A percentile compares a stretch with the other conserved stretches of the same genome.
phyloP scores from a whole-genome alignment of 2,888 invertebrate genomes.

The Nephrotoma appendiculata region DNA sequence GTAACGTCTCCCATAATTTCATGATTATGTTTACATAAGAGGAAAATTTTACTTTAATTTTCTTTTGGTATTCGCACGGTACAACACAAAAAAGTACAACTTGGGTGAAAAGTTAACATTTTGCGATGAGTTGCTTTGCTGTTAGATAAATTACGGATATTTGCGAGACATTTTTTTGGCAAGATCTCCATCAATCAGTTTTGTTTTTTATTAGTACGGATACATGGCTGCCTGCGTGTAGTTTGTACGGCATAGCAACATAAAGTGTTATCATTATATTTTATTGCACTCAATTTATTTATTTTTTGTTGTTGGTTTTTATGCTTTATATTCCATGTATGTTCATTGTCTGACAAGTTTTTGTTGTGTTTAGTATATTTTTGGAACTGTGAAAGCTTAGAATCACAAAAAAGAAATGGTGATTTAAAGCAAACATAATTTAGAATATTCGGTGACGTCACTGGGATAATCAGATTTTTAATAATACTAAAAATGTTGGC shows the following conservation, averaged over 20 bases:
- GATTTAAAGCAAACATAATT: not conserved
- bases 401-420: not conserved
- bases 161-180: not conserved
- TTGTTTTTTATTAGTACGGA: not conserved
- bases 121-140: not conserved
- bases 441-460: too few relatives aligned
- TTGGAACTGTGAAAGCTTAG: not conserved
- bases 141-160: not conserved
- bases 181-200: not conserved
- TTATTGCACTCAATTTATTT: not conserved
- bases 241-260: not conserved
- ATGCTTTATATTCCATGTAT: not conserved
- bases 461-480: too few relatives aligned
- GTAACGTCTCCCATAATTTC: not conserved
- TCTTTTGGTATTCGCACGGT: too few relatives aligned
- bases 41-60: too few relatives aligned
- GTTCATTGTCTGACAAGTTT: not conserved
- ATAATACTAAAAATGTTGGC: too few relatives aligned
- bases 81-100: too few relatives aligned
- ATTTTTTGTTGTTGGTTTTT: not conserved
- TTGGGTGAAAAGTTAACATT: not conserved
- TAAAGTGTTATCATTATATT: not conserved
- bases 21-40: not conserved
- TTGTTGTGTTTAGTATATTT: not conserved
- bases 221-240: not conserved